A percentile compares a stretch with the other conserved stretches of the same genome.
Evolutionary conservation across 2,888 invertebrate genomes (phyloP).

Genomic region (Bellardia bayeri): DNA sequence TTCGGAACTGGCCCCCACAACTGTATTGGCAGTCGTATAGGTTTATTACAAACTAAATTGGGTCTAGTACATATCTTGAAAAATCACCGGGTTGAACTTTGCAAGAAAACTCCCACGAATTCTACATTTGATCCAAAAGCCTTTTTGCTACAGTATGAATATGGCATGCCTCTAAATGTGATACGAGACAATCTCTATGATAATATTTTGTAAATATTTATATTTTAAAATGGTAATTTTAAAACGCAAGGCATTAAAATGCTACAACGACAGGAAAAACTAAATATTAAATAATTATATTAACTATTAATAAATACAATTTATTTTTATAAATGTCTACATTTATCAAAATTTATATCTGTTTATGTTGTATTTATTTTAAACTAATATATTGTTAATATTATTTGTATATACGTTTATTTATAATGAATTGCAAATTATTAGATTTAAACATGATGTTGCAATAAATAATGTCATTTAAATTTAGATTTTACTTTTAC

Average conservation of each 20-base stretch:
- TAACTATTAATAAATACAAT: not conserved
- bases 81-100: slow-evolving; percentile 79
- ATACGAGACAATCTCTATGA: slow-evolving; percentile 79
- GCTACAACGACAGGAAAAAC: not conserved
- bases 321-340: not conserved
- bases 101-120: slow-evolving; percentile 76
- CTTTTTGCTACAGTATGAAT: slow-evolving; percentile 77
- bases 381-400: not conserved
- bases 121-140: slow-evolving; percentile 80
- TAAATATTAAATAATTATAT: not conserved
- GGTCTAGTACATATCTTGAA: slow-evolving; percentile 81
- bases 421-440: not conserved
- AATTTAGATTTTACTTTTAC: not conserved
- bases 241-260: not conserved
- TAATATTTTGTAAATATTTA: not conserved
- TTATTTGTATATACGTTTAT: not conserved
- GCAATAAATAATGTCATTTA: not conserved
- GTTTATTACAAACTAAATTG: slow-evolving; percentile 80
- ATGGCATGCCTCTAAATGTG: slow-evolving; percentile 79
- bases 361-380: not conserved
- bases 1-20: slow-evolving; percentile 82
- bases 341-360: not conserved
- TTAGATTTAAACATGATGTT: not conserved
- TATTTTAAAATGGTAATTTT: too few species aligned
- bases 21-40: slow-evolving; percentile 83